Percentiles rank a stretch among this genome's conserved stretches.
These are phyloP conservation scores for Dione vanillae DNA, from an alignment of 2,888 invertebrate genomes.

Conservation along the genomic window DNA sequence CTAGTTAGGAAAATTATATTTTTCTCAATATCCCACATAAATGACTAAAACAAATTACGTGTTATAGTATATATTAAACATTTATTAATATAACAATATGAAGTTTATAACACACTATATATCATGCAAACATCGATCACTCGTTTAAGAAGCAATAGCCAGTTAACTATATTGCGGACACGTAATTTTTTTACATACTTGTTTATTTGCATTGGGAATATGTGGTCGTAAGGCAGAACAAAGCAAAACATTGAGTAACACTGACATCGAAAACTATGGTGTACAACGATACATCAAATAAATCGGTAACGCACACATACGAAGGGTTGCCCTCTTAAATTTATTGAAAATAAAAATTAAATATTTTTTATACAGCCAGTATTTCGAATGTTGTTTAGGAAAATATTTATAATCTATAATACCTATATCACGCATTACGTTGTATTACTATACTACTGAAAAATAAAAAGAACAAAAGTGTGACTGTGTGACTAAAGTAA, in stretches of 20 bases:
- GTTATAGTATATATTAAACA: background rate
- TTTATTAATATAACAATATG: background rate
- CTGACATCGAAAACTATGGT: background rate
- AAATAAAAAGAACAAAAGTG: too few species aligned
- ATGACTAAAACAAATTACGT: background rate
- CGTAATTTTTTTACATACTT: background rate
- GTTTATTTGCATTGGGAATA: conserved; percentile 62
- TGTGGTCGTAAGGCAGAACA: conserved; percentile 63
- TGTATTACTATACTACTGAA: too few species aligned
- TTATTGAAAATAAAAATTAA: background rate
- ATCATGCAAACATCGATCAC: conserved; percentile 5
- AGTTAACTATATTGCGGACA: background rate
- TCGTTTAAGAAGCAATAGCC: background rate
- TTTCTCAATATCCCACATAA: background rate
- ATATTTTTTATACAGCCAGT: background rate
- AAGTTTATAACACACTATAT: too few species aligned
- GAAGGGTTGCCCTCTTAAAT: background rate
- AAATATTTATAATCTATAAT: background rate
- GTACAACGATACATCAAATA: background rate
- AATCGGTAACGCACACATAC: too few species aligned
- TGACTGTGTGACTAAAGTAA: too few species aligned
- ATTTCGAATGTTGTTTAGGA: background rate
- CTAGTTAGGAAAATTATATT: too few species aligned
- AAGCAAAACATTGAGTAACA: conserved; percentile 7
- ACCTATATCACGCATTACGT: too few species aligned